Conservation (phyloP, 2,797 vertebrate genomes). For the Tinamus major region DNA sequence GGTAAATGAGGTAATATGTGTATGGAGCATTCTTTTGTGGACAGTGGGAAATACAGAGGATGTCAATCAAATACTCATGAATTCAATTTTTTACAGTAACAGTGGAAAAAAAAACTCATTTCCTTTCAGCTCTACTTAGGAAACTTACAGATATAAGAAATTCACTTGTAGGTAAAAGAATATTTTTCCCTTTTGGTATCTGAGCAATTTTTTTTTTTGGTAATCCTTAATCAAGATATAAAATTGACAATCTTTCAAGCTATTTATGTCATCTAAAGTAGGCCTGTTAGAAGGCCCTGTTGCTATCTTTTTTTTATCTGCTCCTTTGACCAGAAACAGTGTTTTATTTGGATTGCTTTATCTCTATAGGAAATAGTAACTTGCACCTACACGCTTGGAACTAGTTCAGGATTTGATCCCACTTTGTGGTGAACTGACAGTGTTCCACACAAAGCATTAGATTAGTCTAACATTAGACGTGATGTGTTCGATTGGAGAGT, state of each 20-base stretch:
- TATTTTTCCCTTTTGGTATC: background rate
- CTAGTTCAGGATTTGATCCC: conserved; percentile 2
- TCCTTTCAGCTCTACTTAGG: background rate
- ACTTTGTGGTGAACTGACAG: background rate
- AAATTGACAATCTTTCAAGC: conserved; percentile 12
- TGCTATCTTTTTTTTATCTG: conserved; percentile 38
- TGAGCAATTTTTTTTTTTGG: background rate
- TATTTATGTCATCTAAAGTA: background rate
- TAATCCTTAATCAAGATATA: background rate
- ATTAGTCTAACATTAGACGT: background rate
- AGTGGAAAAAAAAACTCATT: background rate
- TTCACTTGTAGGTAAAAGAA: background rate
- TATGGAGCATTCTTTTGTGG: conserved; percentile 13
- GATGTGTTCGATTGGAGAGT: background rate
- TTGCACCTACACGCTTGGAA: background rate
- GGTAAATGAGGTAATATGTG: conserved; percentile 47
- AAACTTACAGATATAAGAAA: background rate
- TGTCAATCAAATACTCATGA: conserved; percentile 1
- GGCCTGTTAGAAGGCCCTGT: background rate
- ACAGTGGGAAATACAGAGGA: conserved; percentile 14
- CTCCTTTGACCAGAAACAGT: conserved; percentile 52
- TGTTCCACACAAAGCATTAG: background rate
- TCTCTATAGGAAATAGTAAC: conserved; percentile 36
- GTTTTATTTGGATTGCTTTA: conserved; percentile 45
- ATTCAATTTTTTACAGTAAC: conserved; percentile 16